A percentile compares a stretch with the other conserved stretches of the same genome.
These are phyloP conservation scores for Cheilosia impressa DNA, from an alignment of 2,888 invertebrate species.

Conservation along the genomic window DNA sequence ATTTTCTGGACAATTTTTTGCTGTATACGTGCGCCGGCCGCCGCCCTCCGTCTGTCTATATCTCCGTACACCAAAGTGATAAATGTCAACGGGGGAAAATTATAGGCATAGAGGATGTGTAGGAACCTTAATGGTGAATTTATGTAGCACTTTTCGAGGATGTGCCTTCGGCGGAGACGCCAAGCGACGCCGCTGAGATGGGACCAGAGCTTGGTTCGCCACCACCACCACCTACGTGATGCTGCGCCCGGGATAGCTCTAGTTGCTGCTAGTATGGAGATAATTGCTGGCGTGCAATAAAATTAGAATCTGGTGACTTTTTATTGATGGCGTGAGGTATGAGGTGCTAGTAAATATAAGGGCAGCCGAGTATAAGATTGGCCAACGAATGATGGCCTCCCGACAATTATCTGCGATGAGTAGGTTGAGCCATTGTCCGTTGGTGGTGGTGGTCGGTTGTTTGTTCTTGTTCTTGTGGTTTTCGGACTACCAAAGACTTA, in stretches of 20 bases:
- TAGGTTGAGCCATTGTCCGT: conserved; percentile 69
- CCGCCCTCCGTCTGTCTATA: conserved; percentile 9
- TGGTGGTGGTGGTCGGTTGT: conserved; percentile 49
- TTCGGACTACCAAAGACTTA: background rate
- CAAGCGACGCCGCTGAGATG: conserved; percentile 34
- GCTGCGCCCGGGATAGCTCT: conserved; percentile 46
- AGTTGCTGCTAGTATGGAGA: conserved; percentile 68
- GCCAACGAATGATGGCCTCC: conserved; percentile 57
- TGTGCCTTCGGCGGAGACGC: conserved; percentile 46
- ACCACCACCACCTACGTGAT: conserved; percentile 68
- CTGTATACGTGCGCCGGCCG: background rate
- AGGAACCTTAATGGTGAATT: conserved; percentile 75
- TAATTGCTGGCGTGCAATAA: conserved; percentile 75
- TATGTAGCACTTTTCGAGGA: conserved; percentile 74
- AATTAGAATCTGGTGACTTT: conserved; percentile 75
- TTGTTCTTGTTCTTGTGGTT: background rate
- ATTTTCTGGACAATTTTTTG: conserved; percentile 52
- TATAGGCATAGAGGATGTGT: conserved; percentile 74
- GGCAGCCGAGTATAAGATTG: conserved; percentile 25
- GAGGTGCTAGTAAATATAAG: conserved; percentile 45
- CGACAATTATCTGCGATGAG: conserved; percentile 71
- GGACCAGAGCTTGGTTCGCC: conserved; percentile 27
- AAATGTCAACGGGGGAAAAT: conserved; percentile 72
- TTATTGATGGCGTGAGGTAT: conserved; percentile 74
- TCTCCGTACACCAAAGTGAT: conserved; percentile 42